Evolutionary conservation across 2,797 vertebrate species (phyloP), one percentile per base, ranked within the genome.

Genomic region (Cephalopachus bancanus): DNA sequence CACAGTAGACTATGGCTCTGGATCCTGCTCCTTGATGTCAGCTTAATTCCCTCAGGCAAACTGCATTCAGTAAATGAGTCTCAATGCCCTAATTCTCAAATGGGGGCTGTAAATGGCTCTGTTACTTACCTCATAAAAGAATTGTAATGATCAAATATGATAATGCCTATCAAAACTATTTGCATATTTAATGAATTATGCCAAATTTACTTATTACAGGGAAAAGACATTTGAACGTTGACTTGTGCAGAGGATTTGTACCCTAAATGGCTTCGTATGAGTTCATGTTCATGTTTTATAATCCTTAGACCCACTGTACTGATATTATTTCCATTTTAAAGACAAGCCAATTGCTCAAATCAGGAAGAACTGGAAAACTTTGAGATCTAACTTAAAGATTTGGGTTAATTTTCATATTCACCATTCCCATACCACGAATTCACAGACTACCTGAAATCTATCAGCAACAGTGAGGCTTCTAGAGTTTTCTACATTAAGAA

Each of bases 1-100:
- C 14, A n/a, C 17, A 5, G 10, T 2, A 2, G 2, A 65, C 12
- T 44, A 1, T 1, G 3, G 22, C 0, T 51, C 2, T 24, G 37
- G 37, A 1, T 8, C 15, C 37, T 7, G 7, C 76, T 51, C 79
- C n/a, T 51, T 24, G 17, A 49, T 28, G 33, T 0, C 9, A 72
- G 33, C 71, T 33, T 44, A 22, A 17, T 65, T 20, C 3, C 6
- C 9, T 33, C 22, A 1, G 10, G 30, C 33, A 10, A 22, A 53
- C 17, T 0, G 1, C 59, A n/a, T 20, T 19, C 16, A 0, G 4
- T 28, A 62, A 60, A 30, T 6, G 7, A n/a, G 22, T 19, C 20
- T 79, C 49, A 15, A 1, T 37, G 44, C 37, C 28, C 24, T 16
- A 4, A 33, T 37, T 79, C 51, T 26, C 4, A 37, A 33, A 16